Evolutionary conservation across 2,797 vertebrate species (phyloP).

Genomic region (Danionella dracula): DNA sequence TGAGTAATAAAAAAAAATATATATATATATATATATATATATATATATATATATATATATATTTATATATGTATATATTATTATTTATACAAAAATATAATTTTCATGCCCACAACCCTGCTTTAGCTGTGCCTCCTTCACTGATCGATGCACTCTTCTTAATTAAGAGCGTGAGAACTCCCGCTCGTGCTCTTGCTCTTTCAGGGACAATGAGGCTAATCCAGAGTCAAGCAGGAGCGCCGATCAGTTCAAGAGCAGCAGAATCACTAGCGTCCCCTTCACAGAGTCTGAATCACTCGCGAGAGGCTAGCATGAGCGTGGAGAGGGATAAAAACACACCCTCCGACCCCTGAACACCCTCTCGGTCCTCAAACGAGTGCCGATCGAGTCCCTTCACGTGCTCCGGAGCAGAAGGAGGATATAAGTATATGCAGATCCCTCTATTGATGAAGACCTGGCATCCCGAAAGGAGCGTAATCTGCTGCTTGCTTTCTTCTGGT

Average conservation of each 20-base stretch:
- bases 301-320: slow-evolving; percentile 23
- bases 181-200: slow-evolving; percentile 27
- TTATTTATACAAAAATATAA: too few species aligned
- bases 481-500: neutral
- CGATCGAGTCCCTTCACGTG: neutral
- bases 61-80: too few species aligned
- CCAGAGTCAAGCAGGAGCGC: neutral
- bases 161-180: slow-evolving; percentile 37
- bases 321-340: neutral
- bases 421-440: slow-evolving; percentile 32
- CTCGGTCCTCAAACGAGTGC: neutral
- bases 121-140: neutral
- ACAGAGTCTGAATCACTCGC: neutral
- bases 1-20: too few species aligned
- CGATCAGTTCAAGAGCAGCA: slow-evolving; percentile 14
- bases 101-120: too few species aligned
- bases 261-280: slow-evolving; percentile 32
- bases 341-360: slow-evolving; percentile 14
- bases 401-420: slow-evolving; percentile 17
- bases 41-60: too few species aligned
- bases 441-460: slow-evolving; percentile 28
- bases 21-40: too few species aligned
- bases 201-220: neutral
- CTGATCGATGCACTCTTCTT: slow-evolving; percentile 33
- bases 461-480: slow-evolving; percentile 31